Conservation (phyloP, 2,888 invertebrate species). For the Apodemia duryi region DNA sequence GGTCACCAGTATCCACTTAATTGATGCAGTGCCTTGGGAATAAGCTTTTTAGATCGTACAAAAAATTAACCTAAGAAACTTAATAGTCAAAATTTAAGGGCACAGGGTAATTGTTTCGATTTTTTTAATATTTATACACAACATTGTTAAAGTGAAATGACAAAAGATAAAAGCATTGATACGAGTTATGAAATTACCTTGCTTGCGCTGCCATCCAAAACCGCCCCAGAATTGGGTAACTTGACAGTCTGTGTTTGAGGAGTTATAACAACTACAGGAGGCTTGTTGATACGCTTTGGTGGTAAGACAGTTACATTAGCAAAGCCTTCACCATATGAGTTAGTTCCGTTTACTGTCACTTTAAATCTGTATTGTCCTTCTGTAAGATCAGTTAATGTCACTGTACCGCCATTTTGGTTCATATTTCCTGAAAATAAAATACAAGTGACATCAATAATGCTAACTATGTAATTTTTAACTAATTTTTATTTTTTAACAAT, state of each 20-base stretch:
- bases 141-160: no score
- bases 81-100: no score
- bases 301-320: conserved; percentile 95
- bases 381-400: conserved; percentile 90
- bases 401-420: conserved; percentile 90
- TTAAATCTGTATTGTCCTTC: conserved; percentile 94
- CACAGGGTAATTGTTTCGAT: no score
- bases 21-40: no score
- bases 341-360: conserved; percentile 87
- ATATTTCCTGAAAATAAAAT: conserved; percentile 80
- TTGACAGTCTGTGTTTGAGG: conserved; percentile 92
- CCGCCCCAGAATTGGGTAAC: conserved; percentile 92
- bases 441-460: no score
- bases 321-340: conserved; percentile 87
- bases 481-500: no score
- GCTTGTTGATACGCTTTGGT: conserved; percentile 89
- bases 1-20: no score
- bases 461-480: no score
- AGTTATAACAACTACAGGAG: conserved; percentile 91
- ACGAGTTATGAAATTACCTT: conserved; percentile 47
- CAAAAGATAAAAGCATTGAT: background rate
- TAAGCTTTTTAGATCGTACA: no score
- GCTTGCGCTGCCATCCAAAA: conserved; percentile 91
- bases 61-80: no score
- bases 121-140: no score